These are phyloP conservation scores for Poecile atricapillus DNA, from an alignment of 2,113 vertebrate genomes.

Conservation along the genomic window DNA sequence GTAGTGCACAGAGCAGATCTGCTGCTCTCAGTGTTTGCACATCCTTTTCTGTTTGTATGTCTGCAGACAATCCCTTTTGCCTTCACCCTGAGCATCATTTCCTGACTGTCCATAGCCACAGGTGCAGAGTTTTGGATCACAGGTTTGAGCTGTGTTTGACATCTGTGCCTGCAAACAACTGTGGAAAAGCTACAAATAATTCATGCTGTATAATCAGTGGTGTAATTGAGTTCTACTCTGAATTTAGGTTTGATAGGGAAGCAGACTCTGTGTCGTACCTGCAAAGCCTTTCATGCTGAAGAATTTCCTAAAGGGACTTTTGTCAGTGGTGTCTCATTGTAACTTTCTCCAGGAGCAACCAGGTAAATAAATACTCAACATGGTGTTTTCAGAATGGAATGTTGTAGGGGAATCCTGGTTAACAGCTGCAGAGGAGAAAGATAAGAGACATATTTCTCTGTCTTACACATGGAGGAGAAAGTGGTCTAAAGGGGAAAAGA, in stretches of 20 bases:
- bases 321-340: accelerated
- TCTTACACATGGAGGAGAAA: neutral
- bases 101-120: neutral
- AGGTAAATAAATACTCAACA: accelerated
- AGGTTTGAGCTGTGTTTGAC: neutral
- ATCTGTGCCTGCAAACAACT: neutral
- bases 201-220: neutral
- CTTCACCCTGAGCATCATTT: accelerated
- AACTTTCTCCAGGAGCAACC: neutral
- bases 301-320: neutral
- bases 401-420: neutral
- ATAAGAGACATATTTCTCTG: neutral
- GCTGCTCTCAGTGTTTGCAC: neutral
- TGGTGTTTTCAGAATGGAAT: neutral
- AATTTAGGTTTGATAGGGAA: neutral
- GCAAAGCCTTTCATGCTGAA: neutral
- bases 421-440: neutral
- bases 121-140: neutral
- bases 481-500: neutral
- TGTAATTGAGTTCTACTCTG: neutral
- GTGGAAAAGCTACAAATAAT: neutral
- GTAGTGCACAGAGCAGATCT: neutral
- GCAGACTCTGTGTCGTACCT: neutral
- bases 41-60: neutral
- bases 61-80: neutral